Percentiles rank a stretch among this genome's conserved stretches.
These are phyloP conservation scores for Echinops telfairi DNA, from an alignment of 2,113 vertebrate species.

Conservation along the genomic window DNA sequence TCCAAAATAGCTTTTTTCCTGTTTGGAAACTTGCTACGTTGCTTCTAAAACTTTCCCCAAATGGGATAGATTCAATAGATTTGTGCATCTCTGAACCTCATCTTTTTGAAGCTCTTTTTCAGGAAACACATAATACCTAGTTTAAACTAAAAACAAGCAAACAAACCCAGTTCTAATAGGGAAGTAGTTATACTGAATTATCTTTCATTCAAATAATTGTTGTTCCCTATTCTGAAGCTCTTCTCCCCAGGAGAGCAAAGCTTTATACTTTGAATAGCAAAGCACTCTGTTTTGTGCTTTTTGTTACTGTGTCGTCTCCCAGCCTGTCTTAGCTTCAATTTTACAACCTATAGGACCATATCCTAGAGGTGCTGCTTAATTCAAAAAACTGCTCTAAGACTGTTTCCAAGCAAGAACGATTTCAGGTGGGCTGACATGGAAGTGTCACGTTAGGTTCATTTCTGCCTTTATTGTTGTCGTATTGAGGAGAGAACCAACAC, in stretches of 20 bases:
- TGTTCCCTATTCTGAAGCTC: conserved; percentile 54
- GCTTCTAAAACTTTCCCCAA: conserved; percentile 56
- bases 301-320: conserved; percentile 57
- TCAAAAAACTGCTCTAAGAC: conserved; percentile 35
- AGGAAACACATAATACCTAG: conserved; percentile 57
- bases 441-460: conserved; percentile 37
- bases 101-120: conserved; percentile 74
- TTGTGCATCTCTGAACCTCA: conserved; percentile 44
- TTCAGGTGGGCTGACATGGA: conserved; percentile 53
- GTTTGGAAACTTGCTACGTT: conserved; percentile 46
- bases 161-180: conserved; percentile 47
- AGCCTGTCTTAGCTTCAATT: background rate
- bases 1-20: conserved; percentile 32
- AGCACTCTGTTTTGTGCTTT: conserved; percentile 42
- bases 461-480: conserved; percentile 37
- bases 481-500: background rate
- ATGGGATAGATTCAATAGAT: conserved; percentile 52
- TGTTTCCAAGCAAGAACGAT: conserved; percentile 43
- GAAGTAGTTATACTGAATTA: conserved; percentile 65
- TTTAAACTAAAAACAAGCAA: conserved; percentile 61
- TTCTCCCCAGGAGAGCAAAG: conserved; percentile 1
- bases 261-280: conserved; percentile 52
- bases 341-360: background rate
- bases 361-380: conserved; percentile 40
- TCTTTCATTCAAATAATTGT: conserved; percentile 62